Base-by-base conservation (phyloP, 2,888 invertebrate species). In the Mongoloraphidia duomilia region DNA sequence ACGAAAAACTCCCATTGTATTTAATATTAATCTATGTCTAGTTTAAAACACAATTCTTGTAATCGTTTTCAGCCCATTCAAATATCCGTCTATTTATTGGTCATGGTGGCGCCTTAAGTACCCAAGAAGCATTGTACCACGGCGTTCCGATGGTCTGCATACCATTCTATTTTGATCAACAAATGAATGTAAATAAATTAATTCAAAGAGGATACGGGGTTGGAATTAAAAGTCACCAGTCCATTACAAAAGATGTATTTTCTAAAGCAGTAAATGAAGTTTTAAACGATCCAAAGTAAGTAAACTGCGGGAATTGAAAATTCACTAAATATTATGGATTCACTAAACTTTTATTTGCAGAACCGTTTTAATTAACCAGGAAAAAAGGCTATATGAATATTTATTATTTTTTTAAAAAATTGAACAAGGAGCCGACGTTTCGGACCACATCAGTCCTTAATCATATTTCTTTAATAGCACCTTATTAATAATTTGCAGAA, bases 131-230 rank as follows among this genome's bases (percentile, higher is more conserved):
- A 1, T 52, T 58, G 11, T 55, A 56, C 43, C 55, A 56, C 35
- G 59, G 58, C 3, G 53, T 58, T 6, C 60, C 60, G 13, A 36
- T 57, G 9, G 44, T 60, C 2, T 53, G 59, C 3, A 57, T 66
- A 3, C 66, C 65, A 6, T 54, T 65, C 34, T 60, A 59, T 44
- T 50, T 55, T 1, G 65, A 66, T 50, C 65, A 66, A 50, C 50
- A 55, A 14, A 48, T 55, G 14, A 66, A 64, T 50, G 56, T 61
- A 44, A 47, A 49, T 9, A 61, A 60, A 49, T 56, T 63, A 5
- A 56, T 56, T 36, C 46, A 54, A 2, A 53, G 55, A 14, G 61
- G 61, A 26, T 52, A 57, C 33, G 62, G 58, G 8, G 39, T 53
- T 9, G 52, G 39, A 11, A 37, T 62, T 17, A 53, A 57, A 47